Conservation (phyloP, 2,797 vertebrate species). For the Sebastes trivittatus region DNA sequence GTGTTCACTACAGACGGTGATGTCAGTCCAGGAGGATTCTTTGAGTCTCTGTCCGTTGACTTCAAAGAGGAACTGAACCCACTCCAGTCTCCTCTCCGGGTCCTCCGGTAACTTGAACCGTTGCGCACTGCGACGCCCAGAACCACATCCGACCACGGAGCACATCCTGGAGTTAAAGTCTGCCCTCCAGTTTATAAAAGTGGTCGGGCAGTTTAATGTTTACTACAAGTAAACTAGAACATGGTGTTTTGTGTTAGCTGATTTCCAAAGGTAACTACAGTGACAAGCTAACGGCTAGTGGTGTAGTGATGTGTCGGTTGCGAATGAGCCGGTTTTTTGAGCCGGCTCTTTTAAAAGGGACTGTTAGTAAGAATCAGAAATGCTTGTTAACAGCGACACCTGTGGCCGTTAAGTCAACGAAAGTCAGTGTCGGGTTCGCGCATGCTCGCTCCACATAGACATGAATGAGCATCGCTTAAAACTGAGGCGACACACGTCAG, state of each 20-base stretch:
- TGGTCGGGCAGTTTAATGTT: background rate
- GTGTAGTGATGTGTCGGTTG: fast-evolving
- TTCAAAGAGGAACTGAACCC: slow-evolving; percentile 59
- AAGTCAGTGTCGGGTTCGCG: no score
- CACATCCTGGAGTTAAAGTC: slow-evolving; percentile 32
- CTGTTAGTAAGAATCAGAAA: no score
- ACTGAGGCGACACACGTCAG: no score
- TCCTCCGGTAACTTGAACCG: slow-evolving; percentile 57
- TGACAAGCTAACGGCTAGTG: background rate
- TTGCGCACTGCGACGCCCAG: slow-evolving; percentile 13
- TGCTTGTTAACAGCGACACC: no score
- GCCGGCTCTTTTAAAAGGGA: no score
- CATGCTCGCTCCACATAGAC: no score
- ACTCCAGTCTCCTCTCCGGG: slow-evolving; percentile 53
- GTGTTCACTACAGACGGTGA: slow-evolving; percentile 54
- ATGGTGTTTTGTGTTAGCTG: background rate
- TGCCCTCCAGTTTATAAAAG: background rate
- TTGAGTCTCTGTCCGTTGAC: slow-evolving; percentile 46
- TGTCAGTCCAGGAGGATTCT: slow-evolving; percentile 60
- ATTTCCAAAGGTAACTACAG: background rate
- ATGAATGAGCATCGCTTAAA: no score
- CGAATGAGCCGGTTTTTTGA: no score
- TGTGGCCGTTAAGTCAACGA: no score
- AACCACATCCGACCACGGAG: slow-evolving; percentile 46
- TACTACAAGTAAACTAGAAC: background rate